Evolutionary conservation across 2,888 invertebrate genomes (phyloP).

Genomic region (Eueremaeus valkanovi): DNA sequence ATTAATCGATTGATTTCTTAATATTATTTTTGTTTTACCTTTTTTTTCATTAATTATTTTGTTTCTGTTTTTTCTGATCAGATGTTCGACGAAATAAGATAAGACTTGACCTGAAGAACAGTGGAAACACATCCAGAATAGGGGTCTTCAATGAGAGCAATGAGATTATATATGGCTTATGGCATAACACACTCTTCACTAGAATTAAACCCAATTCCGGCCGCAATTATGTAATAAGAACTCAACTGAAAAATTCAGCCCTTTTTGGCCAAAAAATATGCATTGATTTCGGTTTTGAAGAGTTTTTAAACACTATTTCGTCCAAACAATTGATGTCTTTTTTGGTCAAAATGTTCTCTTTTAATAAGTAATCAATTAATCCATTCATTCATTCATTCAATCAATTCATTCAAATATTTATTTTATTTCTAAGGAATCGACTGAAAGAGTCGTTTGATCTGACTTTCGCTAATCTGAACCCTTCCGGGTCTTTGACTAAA

Average conservation of each 20-base stretch:
- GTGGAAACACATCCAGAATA: background rate
- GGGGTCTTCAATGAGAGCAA: background rate
- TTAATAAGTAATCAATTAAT: background rate
- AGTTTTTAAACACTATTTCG: background rate
- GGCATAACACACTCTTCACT: slow-evolving; percentile 12
- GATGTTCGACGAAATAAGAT: background rate
- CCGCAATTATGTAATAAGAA: background rate
- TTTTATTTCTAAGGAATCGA: background rate
- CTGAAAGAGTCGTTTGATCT: background rate
- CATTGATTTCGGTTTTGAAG: slow-evolving; percentile 12
- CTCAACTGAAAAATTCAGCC: background rate
- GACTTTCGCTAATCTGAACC: background rate
- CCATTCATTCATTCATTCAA: background rate
- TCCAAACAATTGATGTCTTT: background rate
- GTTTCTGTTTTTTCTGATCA: background rate
- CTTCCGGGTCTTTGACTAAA: background rate
- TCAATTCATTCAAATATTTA: background rate
- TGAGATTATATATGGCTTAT: slow-evolving; percentile 2
- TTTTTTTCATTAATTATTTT: background rate
- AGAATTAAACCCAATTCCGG: background rate
- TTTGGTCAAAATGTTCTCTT: background rate
- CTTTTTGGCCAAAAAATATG: background rate
- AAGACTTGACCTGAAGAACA: background rate
- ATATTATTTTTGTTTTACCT: background rate
- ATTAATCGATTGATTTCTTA: background rate